Conservation (phyloP, 2,888 invertebrate genomes). For the Ernsta delagoae region DNA sequence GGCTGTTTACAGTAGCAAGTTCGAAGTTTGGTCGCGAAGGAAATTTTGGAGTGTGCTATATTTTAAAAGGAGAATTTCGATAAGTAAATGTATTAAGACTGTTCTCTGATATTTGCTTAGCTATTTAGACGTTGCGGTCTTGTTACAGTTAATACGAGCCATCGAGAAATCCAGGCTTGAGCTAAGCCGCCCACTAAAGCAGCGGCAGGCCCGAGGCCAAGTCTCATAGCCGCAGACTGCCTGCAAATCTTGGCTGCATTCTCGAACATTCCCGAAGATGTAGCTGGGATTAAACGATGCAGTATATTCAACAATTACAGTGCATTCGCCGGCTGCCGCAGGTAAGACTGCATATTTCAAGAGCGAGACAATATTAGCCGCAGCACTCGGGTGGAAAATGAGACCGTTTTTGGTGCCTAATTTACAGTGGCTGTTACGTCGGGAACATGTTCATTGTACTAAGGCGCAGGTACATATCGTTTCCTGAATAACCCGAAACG, state of each 20-base stretch:
- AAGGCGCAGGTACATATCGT: constrained; percentile 59
- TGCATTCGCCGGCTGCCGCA: constrained; percentile 70
- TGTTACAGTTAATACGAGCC: constrained; percentile 47
- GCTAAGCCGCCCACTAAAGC: constrained; percentile 73
- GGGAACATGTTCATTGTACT: constrained; percentile 64
- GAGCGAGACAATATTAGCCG: constrained; percentile 81
- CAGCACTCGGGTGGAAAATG: constrained; percentile 86
- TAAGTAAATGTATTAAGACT: constrained; percentile 64
- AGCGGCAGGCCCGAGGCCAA: constrained; percentile 76
- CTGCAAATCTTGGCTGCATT: constrained; percentile 80
- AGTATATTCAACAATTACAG: constrained; percentile 81
- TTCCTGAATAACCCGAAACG: constrained; percentile 50
- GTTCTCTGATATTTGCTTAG: constrained; percentile 40
- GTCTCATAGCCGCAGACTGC: constrained; percentile 69
- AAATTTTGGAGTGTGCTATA: constrained; percentile 61
- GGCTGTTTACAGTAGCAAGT: constrained; percentile 71
- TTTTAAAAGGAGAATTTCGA: constrained; percentile 68
- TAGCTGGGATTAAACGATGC: constrained; percentile 80
- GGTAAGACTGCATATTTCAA: constrained; percentile 81
- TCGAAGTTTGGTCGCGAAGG: constrained; percentile 56
- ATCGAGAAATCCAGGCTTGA: constrained; percentile 60
- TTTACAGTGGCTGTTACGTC: constrained; percentile 76
- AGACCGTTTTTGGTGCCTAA: constrained; percentile 80
- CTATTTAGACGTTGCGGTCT: constrained; percentile 39
- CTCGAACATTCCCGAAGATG: constrained; percentile 82